A percentile compares a stretch with the other conserved stretches of the same genome.
These are phyloP conservation scores for Panthera leo DNA, from an alignment of 2,113 vertebrate species.

Conservation along the genomic window DNA sequence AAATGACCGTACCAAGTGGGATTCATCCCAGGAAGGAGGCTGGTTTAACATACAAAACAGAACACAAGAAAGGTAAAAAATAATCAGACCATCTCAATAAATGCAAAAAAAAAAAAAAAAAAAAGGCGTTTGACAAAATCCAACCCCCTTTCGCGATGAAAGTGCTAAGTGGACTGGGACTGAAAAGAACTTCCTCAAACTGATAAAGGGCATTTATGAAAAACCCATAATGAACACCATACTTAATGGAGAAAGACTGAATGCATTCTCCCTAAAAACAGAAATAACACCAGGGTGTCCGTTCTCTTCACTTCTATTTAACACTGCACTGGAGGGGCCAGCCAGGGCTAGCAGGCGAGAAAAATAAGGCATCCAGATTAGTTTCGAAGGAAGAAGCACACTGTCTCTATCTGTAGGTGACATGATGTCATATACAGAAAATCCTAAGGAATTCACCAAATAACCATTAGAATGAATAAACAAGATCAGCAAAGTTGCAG, in stretches of 20 bases:
- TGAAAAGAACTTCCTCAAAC: neutral
- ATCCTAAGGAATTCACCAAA: neutral
- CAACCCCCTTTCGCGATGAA: neutral
- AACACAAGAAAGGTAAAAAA: neutral
- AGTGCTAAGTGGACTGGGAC: neutral
- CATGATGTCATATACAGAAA: neutral
- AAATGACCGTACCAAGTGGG: neutral
- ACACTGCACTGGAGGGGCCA: neutral
- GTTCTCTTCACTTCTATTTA: neutral
- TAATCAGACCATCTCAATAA: neutral
- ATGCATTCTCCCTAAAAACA: neutral
- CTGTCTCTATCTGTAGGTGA: neutral
- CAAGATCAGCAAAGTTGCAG: neutral
- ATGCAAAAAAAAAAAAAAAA: neutral
- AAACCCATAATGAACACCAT: neutral
- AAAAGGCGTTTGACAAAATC: neutral
- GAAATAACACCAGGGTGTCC: neutral
- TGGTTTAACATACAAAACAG: neutral
- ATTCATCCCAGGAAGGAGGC: neutral
- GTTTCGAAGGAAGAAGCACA: neutral
- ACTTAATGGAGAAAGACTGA: neutral
- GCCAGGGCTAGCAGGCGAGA: neutral
- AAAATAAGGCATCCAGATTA: neutral
- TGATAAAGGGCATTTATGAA: neutral
- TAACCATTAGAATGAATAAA: neutral